Evolutionary conservation across 1,140 invertebrate genomes (phyloP).

Genomic region (Cydia splendana): DNA sequence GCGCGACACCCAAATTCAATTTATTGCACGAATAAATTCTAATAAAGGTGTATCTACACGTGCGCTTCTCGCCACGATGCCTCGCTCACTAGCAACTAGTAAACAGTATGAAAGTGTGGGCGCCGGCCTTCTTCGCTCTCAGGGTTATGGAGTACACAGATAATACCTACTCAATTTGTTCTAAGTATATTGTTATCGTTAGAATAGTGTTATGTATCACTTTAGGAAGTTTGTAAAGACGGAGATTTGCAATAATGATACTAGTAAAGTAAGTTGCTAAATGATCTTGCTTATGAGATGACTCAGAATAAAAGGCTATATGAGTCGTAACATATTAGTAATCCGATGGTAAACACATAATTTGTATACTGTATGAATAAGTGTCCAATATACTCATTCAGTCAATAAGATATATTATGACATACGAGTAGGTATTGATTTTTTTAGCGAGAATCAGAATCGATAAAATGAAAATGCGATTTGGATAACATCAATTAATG

Average conservation of each 20-base stretch:
- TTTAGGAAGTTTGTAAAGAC: background rate
- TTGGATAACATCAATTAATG: no score
- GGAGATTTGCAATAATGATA: background rate
- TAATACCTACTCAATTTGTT: conserved; percentile 15
- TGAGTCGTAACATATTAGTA: background rate
- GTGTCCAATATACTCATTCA: background rate
- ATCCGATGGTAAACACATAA: background rate
- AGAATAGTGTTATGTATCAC: background rate
- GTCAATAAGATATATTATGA: background rate
- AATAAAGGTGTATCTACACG: conserved; percentile 20
- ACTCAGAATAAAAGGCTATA: background rate
- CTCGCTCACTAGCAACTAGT: conserved; percentile 4
- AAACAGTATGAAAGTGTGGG: conserved; percentile 30
- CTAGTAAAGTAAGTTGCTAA: background rate
- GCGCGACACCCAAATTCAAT: conserved; percentile 7
- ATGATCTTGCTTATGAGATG: background rate
- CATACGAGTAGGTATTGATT: background rate
- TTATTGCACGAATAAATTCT: conserved; percentile 18
- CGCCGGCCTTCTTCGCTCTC: conserved; percentile 21
- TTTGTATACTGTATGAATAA: background rate
- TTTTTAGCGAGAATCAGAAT: background rate
- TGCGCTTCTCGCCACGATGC: background rate
- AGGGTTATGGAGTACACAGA: conserved; percentile 17
- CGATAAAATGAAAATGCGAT: background rate
- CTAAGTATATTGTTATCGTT: conserved; percentile 9